A percentile compares a stretch with the other conserved stretches of the same genome.
phyloP scores from a whole-genome alignment of 2,113 vertebrate species.

The Casuarius casuarius region DNA sequence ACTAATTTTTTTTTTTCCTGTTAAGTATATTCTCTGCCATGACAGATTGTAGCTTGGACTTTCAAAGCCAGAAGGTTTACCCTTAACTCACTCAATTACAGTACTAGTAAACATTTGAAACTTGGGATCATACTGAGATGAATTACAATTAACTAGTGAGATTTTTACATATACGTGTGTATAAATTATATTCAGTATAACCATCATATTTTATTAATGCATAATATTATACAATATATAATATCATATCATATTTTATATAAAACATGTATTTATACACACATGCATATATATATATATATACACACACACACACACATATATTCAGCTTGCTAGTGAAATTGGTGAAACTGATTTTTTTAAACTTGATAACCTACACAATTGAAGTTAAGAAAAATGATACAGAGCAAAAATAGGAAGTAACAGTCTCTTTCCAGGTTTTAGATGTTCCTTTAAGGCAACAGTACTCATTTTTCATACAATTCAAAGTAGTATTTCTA shows the following conservation, averaged over 20 bases:
- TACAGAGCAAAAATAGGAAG: neutral
- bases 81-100: neutral
- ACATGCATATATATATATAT: neutral
- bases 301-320: too few species aligned
- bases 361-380: neutral
- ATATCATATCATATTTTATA: too few species aligned
- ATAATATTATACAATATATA: too few species aligned
- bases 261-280: neutral
- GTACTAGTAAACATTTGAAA: neutral
- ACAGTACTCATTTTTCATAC: neutral
- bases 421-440: neutral
- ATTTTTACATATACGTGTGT: neutral
- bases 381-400: neutral
- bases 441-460: neutral
- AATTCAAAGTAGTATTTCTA: neutral
- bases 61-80: too few species aligned
- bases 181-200: neutral
- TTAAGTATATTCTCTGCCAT: too few species aligned
- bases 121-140: neutral
- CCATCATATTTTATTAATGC: too few species aligned
- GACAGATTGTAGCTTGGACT: too few species aligned
- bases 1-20: too few species aligned
- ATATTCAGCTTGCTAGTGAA: too few species aligned
- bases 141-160: neutral
- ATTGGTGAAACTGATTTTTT: neutral